These are phyloP conservation scores for Tipula unca DNA, from an alignment of 2,888 invertebrate species.

Conservation along the genomic window DNA sequence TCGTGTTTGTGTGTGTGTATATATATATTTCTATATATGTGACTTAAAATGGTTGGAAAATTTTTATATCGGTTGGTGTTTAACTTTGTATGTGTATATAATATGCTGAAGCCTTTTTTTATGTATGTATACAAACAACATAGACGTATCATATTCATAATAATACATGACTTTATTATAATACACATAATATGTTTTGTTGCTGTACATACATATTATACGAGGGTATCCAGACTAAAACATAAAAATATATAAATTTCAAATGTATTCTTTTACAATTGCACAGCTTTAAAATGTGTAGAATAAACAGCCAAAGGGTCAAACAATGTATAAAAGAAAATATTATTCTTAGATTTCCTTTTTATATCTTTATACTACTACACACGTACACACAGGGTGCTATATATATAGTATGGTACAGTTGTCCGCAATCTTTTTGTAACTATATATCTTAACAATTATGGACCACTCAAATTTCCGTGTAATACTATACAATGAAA, in stretches of 20 bases:
- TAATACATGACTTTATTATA: background rate
- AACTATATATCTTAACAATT: no score
- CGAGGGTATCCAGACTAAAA: background rate
- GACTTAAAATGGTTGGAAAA: background rate
- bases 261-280: background rate
- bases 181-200: background rate
- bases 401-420: no score
- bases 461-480: no score
- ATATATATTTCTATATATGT: background rate
- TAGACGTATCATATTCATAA: background rate
- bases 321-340: background rate
- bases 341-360: background rate
- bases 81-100: background rate
- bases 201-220: background rate
- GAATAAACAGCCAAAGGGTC: background rate
- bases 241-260: background rate
- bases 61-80: background rate
- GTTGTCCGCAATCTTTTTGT: no score
- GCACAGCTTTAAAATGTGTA: background rate
- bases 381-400: no score
- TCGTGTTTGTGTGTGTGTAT: background rate
- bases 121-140: background rate
- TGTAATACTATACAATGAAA: no score
- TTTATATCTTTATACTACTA: no score
- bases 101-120: background rate